These are phyloP conservation scores for Cyphomyrmex costatus DNA, from an alignment of 1,140 invertebrate species.

Conservation along the genomic window DNA sequence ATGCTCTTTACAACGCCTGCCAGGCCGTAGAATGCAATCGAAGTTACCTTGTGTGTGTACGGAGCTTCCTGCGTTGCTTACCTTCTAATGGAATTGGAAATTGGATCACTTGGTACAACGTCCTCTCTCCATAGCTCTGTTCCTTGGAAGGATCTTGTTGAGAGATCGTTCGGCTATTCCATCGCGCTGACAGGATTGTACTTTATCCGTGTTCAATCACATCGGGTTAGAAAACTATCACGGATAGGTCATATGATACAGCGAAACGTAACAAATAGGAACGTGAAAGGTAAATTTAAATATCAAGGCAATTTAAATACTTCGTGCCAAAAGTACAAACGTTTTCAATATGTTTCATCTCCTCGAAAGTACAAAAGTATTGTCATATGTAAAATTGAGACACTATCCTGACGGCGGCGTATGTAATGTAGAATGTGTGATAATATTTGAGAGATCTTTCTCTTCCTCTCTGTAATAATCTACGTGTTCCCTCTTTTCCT, in stretches of 20 bases:
- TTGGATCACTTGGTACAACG: constrained; percentile 64
- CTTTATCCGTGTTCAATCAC: constrained; percentile 58
- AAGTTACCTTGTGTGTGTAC: constrained; percentile 25
- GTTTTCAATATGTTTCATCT: not conserved
- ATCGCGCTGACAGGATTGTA: constrained; percentile 53
- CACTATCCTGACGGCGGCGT: not conserved
- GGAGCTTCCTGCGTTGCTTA: constrained; percentile 58
- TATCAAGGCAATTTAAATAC: not conserved
- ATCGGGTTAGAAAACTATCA: constrained; percentile 44
- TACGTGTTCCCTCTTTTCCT: not conserved
- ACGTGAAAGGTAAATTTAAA: not conserved
- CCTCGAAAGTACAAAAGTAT: not conserved
- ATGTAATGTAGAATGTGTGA: not conserved
- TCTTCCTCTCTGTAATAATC: constrained; percentile 5
- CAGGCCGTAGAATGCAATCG: constrained; percentile 40
- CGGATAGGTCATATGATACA: not conserved
- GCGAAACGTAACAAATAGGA: not conserved
- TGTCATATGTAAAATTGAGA: not conserved
- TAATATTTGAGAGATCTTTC: constrained; percentile 16
- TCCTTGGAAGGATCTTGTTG: constrained; percentile 37
- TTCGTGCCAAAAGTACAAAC: not conserved
- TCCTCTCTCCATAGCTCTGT: constrained; percentile 32
- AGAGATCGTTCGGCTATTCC: constrained; percentile 38
- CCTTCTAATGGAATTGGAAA: constrained; percentile 69
- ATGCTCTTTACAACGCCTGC: constrained; percentile 46